Evolutionary conservation across 2,888 invertebrate species (phyloP), one percentile per base, ranked within the genome.

Genomic region (Isotomurus palustris): DNA sequence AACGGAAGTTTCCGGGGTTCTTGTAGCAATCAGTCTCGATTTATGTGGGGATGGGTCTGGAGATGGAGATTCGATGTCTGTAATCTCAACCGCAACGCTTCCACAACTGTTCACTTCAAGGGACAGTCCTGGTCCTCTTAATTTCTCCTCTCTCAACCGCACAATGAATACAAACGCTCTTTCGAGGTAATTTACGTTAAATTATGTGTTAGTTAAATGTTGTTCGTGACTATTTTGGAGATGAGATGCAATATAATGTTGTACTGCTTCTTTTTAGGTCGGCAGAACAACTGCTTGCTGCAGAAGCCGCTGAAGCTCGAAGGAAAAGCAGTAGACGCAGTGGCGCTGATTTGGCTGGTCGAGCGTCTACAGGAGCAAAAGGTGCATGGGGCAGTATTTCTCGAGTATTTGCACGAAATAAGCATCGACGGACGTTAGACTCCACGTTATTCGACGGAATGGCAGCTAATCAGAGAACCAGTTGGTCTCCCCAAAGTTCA

Each of bases 381-480:
- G 85, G 86, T 21, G 87, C 88, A 1, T 92, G 91, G 91, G 91
- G 91, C 52, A 90, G 90, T 72, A 92, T 92, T 75, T 91, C 90
- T 6, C 67, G 91, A 67, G 91, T 92, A 28, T 92, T 92, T 72
- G 89, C 91, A 0, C 80, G 91, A 53, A 87, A 88, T 64, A 81
- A 90, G 48, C 89, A 91, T 75, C 84, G 91, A 76, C 88, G 86
- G 74, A 86, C 88, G 73, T 79, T 82, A 27, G 82, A 83, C 38
- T 80, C 81, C 38, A 82, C 81, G 69, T 82, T 84, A 24, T 77
- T 81, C 59, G 85, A 85, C 70, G 85, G 56, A 6, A 40, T 58
- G 28, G 53, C 43, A 32, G 58, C 53, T 53, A 63, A 68, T 45
- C 67, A 69, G 44, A 60, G 71, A 38, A 62, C 68, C 38, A 71